phyloP scores from a whole-genome alignment of 2,797 vertebrate species.

The Microhierax caerulescens region DNA sequence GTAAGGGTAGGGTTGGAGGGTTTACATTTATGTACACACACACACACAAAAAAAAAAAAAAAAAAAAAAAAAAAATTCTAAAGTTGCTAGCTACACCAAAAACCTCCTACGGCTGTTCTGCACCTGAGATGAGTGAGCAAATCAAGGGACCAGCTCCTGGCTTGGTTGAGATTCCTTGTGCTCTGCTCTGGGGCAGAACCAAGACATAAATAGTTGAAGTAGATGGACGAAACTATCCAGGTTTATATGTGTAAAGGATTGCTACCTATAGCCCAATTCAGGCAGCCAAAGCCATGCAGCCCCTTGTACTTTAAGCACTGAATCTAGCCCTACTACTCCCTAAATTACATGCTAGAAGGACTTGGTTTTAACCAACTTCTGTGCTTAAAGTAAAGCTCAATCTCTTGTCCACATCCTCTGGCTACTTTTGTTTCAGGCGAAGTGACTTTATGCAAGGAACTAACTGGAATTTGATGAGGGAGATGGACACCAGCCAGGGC shows the following conservation, averaged over 20 bases:
- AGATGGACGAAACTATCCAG: fast-evolving
- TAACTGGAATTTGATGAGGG: not conserved
- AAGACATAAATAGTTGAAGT: not conserved
- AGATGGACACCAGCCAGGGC: not conserved
- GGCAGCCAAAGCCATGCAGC: not conserved
- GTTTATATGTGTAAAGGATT: not conserved
- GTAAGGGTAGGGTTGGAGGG: not conserved
- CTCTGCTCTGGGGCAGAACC: not conserved
- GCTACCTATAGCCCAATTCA: not conserved
- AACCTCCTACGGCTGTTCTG: fast-evolving
- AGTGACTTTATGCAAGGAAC: not conserved
- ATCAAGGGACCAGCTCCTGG: not conserved
- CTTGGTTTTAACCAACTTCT: not conserved
- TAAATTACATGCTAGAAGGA: fast-evolving
- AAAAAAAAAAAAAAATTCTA: too few species aligned
- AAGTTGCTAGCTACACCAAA: not conserved
- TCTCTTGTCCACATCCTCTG: not conserved
- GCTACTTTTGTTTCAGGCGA: not conserved
- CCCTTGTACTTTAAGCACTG: not conserved
- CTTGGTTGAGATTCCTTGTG: fast-evolving
- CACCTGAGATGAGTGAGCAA: not conserved
- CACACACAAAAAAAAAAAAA: too few species aligned
- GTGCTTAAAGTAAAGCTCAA: not conserved
- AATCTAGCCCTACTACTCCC: not conserved
- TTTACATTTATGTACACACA: not conserved